Percentiles rank a stretch among this genome's conserved stretches.
phyloP scores from a whole-genome alignment of 2,797 vertebrate species.

The Pristis pectinata region DNA sequence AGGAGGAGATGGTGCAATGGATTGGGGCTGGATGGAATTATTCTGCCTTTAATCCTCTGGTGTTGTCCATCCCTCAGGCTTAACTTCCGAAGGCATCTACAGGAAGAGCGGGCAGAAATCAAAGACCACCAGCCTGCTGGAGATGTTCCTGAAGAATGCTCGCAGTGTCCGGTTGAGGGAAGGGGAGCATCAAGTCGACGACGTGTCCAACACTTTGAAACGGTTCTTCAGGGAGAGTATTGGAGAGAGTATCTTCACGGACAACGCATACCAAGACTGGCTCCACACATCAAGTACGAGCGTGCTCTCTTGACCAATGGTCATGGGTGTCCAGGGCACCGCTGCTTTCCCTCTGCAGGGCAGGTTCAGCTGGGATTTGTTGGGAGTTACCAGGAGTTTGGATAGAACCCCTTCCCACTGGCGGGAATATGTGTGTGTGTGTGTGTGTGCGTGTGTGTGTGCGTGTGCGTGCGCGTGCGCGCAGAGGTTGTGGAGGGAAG shows the following conservation, averaged over 20 bases:
- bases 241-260: constrained; percentile 74
- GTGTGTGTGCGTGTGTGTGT: too few relatives aligned
- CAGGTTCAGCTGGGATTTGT: too few relatives aligned
- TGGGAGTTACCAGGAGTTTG: too few relatives aligned
- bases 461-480: too few relatives aligned
- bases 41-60: neutral
- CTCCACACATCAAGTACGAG: constrained; percentile 61
- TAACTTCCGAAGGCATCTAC: constrained; percentile 88
- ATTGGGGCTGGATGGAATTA: neutral
- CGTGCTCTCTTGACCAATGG: neutral
- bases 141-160: constrained; percentile 71
- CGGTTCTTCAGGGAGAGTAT: constrained; percentile 82
- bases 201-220: constrained; percentile 84
- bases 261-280: constrained; percentile 58
- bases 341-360: too few relatives aligned
- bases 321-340: too few relatives aligned
- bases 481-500: too few relatives aligned
- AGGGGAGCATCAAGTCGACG: constrained; percentile 83
- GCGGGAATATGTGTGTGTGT: too few relatives aligned
- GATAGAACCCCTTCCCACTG: neutral
- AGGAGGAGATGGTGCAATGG: too few relatives aligned
- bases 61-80: constrained; percentile 53
- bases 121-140: constrained; percentile 71
- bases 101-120: constrained; percentile 90
- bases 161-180: constrained; percentile 75